Evolutionary conservation across 2,113 vertebrate species (phyloP).

Genomic region (Narcine bancroftii): DNA sequence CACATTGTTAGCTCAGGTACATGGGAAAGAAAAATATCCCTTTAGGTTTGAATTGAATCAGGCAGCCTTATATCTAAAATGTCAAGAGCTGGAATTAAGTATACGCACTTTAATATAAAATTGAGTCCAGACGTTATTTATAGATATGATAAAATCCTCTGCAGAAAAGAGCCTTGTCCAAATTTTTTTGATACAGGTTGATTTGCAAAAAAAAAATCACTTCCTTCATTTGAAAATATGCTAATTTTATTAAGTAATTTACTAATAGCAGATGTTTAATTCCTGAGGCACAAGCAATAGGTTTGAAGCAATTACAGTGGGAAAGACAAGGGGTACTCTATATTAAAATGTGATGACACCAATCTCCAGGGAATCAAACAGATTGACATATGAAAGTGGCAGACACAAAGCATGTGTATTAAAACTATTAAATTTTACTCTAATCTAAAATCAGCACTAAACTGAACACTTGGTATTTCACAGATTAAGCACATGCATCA

Average conservation of each 20-base stretch:
- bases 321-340: conserved; percentile 50
- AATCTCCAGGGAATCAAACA: conserved; percentile 54
- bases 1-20: neutral
- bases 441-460: conserved; percentile 7
- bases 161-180: neutral
- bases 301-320: conserved; percentile 59
- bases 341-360: conserved; percentile 59
- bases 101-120: neutral
- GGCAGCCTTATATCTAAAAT: neutral
- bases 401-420: conserved; percentile 45
- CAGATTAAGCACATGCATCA: neutral
- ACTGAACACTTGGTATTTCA: neutral
- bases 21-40: too few relatives aligned
- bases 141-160: neutral
- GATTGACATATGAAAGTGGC: conserved; percentile 55
- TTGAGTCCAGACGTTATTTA: too few relatives aligned
- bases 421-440: conserved; percentile 31
- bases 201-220: neutral
- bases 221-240: conserved; percentile 13
- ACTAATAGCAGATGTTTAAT: conserved; percentile 63
- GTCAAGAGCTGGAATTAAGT: neutral
- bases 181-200: neutral
- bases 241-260: conserved; percentile 41
- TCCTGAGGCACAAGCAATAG: conserved; percentile 62
- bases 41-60: neutral